A percentile compares a stretch with the other conserved stretches of the same genome.
Evolutionary conservation across 2,888 invertebrate species (phyloP).

Genomic region (Linnaemya vulpina): DNA sequence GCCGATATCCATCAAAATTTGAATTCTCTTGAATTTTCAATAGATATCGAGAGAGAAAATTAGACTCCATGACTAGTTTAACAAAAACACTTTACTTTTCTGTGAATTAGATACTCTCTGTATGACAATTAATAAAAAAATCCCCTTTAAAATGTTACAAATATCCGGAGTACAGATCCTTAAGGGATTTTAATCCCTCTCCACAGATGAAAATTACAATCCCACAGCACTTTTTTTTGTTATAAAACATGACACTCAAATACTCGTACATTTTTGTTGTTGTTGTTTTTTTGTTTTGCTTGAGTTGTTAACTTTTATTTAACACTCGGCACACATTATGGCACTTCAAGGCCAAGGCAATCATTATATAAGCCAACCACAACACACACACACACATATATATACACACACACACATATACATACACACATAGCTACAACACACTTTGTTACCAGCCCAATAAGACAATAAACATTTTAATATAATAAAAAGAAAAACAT

Average conservation of each 20-base stretch:
- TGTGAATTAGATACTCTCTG: too few relatives aligned
- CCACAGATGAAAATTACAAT: neutral
- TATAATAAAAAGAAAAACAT: too few relatives aligned
- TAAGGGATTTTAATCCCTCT: neutral
- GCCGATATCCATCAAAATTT: too few relatives aligned
- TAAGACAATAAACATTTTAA: conserved; percentile 20
- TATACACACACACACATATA: neutral
- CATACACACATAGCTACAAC: too few relatives aligned
- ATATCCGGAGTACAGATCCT: neutral
- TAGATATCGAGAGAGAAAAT: too few relatives aligned
- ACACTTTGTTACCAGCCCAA: too few relatives aligned
- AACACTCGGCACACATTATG: conserved; percentile 28
- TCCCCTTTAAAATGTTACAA: neutral
- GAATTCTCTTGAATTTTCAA: too few relatives aligned
- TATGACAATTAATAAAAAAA: neutral
- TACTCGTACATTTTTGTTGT: neutral
- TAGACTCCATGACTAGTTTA: too few relatives aligned
- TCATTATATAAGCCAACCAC: conserved; percentile 14
- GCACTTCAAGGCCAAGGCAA: conserved; percentile 44
- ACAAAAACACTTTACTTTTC: too few relatives aligned
- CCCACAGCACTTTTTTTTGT: neutral
- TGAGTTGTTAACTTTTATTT: neutral
- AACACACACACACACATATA: neutral
- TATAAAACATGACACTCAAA: neutral
- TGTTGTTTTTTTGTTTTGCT: neutral